These are phyloP conservation scores for Sebastes glaucus DNA, from an alignment of 2,797 vertebrate genomes.

Conservation along the genomic window DNA sequence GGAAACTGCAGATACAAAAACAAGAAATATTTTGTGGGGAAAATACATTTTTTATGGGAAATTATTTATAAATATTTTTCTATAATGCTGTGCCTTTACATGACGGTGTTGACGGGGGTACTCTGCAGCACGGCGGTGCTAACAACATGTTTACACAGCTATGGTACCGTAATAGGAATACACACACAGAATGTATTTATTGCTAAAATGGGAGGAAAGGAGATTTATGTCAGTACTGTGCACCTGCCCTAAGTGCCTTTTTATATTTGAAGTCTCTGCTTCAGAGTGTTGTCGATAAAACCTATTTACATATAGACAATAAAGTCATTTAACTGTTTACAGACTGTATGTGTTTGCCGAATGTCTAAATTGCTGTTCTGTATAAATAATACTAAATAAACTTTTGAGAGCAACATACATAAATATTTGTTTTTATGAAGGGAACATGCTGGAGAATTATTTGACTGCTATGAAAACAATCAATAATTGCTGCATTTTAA, in stretches of 20 bases:
- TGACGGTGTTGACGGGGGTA: conserved; percentile 27
- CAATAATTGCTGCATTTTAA: not conserved
- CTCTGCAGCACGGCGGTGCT: conserved; percentile 35
- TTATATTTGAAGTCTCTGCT: conserved; percentile 57
- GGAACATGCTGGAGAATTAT: not conserved
- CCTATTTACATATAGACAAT: conserved; percentile 46
- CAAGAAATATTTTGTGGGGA: conserved; percentile 22
- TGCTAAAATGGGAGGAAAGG: conserved; percentile 43
- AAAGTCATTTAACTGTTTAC: conserved; percentile 48
- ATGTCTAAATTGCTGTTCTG: conserved; percentile 46
- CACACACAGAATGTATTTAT: conserved; percentile 74
- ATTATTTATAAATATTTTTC: conserved; percentile 78
- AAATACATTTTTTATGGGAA: conserved; percentile 63
- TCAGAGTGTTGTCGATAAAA: conserved; percentile 49
- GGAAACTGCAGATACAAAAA: conserved; percentile 31
- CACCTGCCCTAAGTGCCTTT: conserved; percentile 69
- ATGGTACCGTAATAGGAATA: conserved; percentile 53
- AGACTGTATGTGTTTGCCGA: conserved; percentile 29
- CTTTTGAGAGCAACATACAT: conserved; percentile 23
- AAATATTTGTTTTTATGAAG: not conserved
- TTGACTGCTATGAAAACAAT: not conserved
- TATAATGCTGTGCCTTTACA: conserved; percentile 62
- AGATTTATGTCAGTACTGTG: conserved; percentile 49
- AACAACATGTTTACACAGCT: conserved; percentile 79
- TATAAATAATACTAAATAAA: conserved; percentile 66